These are phyloP conservation scores for Sinocyclocheilus anophthalmus DNA, from an alignment of 2,113 vertebrate species.

Conservation along the genomic window DNA sequence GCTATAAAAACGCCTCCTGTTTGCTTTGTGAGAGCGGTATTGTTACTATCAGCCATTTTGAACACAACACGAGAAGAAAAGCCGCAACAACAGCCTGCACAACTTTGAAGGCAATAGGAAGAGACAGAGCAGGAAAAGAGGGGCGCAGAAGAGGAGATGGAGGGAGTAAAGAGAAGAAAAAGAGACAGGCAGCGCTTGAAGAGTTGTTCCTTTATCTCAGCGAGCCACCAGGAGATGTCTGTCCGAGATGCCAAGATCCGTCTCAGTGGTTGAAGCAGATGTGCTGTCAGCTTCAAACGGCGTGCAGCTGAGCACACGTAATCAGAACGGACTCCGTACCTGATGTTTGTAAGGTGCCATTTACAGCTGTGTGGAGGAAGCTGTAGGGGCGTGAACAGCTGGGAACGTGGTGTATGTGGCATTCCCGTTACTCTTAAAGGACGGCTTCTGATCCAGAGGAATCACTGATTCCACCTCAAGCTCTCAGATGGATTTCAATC, in stretches of 20 bases:
- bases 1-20: conserved; percentile 14
- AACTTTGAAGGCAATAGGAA: conserved; percentile 51
- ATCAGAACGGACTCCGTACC: too few species aligned
- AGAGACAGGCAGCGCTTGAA: conserved; percentile 51
- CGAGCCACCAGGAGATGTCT: conserved; percentile 57
- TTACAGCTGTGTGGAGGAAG: conserved; percentile 58
- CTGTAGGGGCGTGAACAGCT: conserved; percentile 69
- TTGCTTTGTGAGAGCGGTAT: conserved; percentile 5
- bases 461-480: neutral
- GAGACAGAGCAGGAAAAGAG: conserved; percentile 52
- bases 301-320: too few species aligned
- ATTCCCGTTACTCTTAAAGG: conserved; percentile 45
- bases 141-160: conserved; percentile 34
- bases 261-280: too few species aligned
- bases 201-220: conserved; percentile 56
- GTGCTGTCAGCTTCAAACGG: too few species aligned
- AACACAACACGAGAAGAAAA: conserved; percentile 40
- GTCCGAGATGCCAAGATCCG: too few species aligned
- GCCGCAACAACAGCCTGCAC: conserved; percentile 40
- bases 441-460: conserved; percentile 12
- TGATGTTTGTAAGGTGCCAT: too few species aligned
- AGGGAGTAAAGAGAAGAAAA: conserved; percentile 51
- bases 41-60: conserved; percentile 59
- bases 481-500: conserved; percentile 52
- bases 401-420: conserved; percentile 58